Base-by-base conservation (phyloP, 2,888 invertebrate species). In the Drosophila subsilvestris region DNA sequence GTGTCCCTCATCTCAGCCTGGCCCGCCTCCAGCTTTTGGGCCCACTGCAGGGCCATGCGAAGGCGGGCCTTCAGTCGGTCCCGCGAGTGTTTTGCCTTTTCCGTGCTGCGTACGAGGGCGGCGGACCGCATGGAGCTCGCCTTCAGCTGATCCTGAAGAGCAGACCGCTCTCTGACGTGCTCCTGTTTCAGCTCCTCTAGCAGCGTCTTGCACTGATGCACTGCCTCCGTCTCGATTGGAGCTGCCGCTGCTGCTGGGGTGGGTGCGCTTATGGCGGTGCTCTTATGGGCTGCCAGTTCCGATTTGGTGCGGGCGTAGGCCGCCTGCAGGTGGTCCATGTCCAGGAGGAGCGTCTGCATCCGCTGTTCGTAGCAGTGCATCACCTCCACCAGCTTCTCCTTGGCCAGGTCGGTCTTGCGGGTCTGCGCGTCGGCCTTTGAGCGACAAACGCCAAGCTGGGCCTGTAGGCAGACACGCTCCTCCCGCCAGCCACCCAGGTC, bases 111-210 rank as follows among this genome's bases (percentile, higher is more conserved):
- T 42, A 90, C 87, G 1, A 92, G 55, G 0, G 79, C 48, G 6
- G 74, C 67, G 0, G 84, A 72, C 1, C 75, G 69, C 9, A 65
- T 53, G 3, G 75, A 68, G 48, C 88, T 78, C 4, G 76, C 63
- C 25, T 83, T 79, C 3, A 88, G 62, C 17, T 90, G 77, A 0
- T 77, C 76, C 61, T 90, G 85, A 0, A 92, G 67, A 0, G 66
- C 53, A 0, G 56, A 45, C 12, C 88, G 88, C 20, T 97, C 97
- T 77, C 93, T 93, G 51, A 94, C 94, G 88, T 96, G 96, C 70
- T 96, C 95, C 37, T 93, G 92, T 88, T 96, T 96, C 2, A 97
- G 90, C 81, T 97, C 96, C 90, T 96, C 96, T 75, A 96, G 93
- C 80, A 96, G 93, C 61, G 95, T 93, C 89, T 95, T 96, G 80